Conservation (phyloP, 2,797 vertebrate genomes). For the Clarias fuscus region DNA sequence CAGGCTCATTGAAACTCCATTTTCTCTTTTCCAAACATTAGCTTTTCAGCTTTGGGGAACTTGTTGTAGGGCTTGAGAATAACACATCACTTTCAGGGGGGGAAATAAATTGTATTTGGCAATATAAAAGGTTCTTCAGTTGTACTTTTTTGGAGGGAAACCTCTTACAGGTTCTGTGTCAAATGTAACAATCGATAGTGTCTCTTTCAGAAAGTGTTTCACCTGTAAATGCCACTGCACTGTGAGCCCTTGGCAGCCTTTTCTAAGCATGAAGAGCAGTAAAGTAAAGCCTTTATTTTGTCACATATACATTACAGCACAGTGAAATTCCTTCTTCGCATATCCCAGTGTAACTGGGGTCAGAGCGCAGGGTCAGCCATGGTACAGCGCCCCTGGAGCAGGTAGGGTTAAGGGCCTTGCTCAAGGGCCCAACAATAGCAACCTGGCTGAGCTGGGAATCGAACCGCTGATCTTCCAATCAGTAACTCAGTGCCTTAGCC, state of each 20-base stretch:
- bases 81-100: neutral
- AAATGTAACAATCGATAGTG: neutral
- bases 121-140: neutral
- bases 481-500: no score
- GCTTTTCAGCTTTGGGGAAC: neutral
- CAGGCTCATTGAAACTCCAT: neutral
- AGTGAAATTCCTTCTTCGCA: no score
- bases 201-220: neutral
- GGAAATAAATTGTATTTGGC: neutral
- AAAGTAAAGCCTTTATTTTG: no score
- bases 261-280: neutral
- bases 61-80: neutral
- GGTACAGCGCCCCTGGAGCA: no score
- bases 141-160: neutral
- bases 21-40: neutral
- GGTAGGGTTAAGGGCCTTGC: no score
- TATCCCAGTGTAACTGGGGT: no score
- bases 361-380: no score
- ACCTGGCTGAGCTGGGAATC: no score
- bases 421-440: no score
- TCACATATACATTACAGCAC: no score
- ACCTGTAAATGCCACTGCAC: neutral
- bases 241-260: neutral
- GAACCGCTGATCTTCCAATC: no score
- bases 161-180: neutral